A percentile compares a stretch with the other conserved stretches of the same genome.
Conservation (phyloP, 2,797 vertebrate species). For the Ctenochaetus hawaiiensis region DNA sequence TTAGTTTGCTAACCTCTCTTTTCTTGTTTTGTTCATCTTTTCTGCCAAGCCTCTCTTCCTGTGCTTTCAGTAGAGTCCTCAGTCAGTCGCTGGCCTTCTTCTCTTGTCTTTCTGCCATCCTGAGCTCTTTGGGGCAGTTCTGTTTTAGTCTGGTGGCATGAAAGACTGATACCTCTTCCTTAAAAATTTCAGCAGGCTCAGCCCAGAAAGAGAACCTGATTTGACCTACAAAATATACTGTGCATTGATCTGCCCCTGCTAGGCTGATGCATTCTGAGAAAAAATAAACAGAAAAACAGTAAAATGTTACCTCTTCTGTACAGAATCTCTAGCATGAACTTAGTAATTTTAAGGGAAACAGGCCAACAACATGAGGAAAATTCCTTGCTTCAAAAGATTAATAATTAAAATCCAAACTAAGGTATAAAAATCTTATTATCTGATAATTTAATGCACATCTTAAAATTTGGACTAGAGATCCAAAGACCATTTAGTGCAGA, state of each 20-base stretch:
- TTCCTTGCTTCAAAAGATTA: background rate
- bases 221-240: background rate
- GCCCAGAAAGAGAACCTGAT: constrained; percentile 37
- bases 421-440: too few relatives aligned
- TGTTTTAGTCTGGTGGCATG: constrained; percentile 99
- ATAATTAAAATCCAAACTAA: background rate
- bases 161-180: constrained; percentile 91
- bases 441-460: too few relatives aligned
- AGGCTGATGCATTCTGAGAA: background rate
- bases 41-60: constrained; percentile 87
- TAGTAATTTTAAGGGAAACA: background rate
- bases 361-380: background rate
- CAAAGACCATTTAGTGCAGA: background rate
- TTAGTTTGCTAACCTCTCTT: constrained; percentile 52
- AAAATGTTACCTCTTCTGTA: background rate
- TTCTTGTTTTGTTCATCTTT: constrained; percentile 27
- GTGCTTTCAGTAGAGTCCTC: constrained; percentile 69
- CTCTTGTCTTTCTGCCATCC: constrained; percentile 87
- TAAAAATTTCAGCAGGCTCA: constrained; percentile 52
- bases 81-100: constrained; percentile 34
- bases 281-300: background rate
- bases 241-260: background rate
- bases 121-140: constrained; percentile 97
- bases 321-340: background rate
- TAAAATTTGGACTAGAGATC: too few relatives aligned